These are phyloP conservation scores for Gonioctena quinquepunctata DNA, from an alignment of 1,140 invertebrate species.

Conservation along the genomic window DNA sequence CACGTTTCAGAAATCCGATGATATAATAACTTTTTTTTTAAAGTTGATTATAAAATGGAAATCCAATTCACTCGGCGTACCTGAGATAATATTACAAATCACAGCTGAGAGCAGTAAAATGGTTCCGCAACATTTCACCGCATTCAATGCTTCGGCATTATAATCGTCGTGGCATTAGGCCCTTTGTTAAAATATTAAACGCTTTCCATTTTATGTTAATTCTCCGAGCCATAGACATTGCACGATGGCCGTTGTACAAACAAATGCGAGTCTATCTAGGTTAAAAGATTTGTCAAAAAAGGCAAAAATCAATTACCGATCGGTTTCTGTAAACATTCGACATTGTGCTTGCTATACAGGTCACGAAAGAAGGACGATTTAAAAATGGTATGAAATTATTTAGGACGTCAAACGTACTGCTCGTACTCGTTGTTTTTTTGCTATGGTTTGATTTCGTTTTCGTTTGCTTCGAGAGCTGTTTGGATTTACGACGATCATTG, in stretches of 20 bases:
- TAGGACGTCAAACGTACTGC: too few relatives aligned
- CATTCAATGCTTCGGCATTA: too few relatives aligned
- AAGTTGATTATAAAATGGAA: too few relatives aligned
- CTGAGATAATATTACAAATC: neutral
- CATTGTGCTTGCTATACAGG: neutral
- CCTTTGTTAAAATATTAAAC: neutral
- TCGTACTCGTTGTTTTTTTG: too few relatives aligned
- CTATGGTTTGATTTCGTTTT: too few relatives aligned
- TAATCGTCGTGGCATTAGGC: neutral
- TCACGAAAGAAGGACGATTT: neutral
- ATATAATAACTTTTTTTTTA: too few relatives aligned
- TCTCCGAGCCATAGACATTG: neutral
- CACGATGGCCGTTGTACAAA: neutral
- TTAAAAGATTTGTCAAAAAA: slow-evolving; percentile 14
- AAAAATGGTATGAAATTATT: neutral
- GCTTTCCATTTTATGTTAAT: slow-evolving; percentile 9
- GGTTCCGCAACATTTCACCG: neutral
- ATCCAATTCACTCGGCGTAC: too few relatives aligned
- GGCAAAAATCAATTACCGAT: slow-evolving; percentile 17
- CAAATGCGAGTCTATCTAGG: slow-evolving; percentile 6
- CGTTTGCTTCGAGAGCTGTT: too few relatives aligned
- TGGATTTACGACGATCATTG: too few relatives aligned
- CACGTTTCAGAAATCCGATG: too few relatives aligned
- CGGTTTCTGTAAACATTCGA: slow-evolving; percentile 3
- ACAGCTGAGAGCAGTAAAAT: neutral